Evolutionary conservation across 2,888 invertebrate species (phyloP).

Genomic region (Cheilosia pagana): DNA sequence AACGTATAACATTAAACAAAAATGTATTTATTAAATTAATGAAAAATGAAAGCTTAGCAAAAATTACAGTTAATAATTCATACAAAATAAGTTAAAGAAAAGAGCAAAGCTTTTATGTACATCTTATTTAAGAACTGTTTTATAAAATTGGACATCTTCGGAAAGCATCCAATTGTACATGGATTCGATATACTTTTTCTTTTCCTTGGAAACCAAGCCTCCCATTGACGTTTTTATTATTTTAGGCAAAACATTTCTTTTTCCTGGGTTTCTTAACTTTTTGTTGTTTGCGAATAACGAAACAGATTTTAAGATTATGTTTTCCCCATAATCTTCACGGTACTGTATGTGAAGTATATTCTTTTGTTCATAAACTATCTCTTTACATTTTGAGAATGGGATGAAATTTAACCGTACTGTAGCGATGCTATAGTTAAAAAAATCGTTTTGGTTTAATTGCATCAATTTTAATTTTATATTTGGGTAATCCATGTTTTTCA

Average conservation of each 20-base stretch:
- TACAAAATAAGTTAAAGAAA: too few species aligned
- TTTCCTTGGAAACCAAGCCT: slow-evolving; percentile 22
- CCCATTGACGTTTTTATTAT: slow-evolving; percentile 10
- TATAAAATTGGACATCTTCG: too few species aligned
- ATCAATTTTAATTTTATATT: slow-evolving; percentile 9
- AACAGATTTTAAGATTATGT: too few species aligned
- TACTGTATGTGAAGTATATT: slow-evolving; percentile 1
- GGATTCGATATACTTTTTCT: slow-evolving; percentile 15
- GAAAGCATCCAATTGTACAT: too few species aligned
- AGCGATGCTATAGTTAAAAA: slow-evolving; percentile 18
- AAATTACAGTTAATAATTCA: too few species aligned
- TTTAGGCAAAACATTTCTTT: background rate
- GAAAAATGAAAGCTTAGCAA: too few species aligned
- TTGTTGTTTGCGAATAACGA: background rate
- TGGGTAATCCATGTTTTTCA: slow-evolving; percentile 15
- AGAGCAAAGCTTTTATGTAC: too few species aligned
- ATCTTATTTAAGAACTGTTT: too few species aligned
- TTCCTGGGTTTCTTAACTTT: slow-evolving; percentile 12
- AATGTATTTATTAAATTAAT: too few species aligned
- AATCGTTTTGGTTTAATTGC: background rate
- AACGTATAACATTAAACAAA: too few species aligned
- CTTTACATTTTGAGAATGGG: background rate
- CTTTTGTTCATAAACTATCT: slow-evolving; percentile 8
- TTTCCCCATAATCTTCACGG: background rate
- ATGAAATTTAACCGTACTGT: slow-evolving; percentile 23